A percentile compares a stretch with the other conserved stretches of the same genome.
Evolutionary conservation across 2,113 vertebrate species (phyloP).

Genomic region (Epinephelus fuscoguttatus): DNA sequence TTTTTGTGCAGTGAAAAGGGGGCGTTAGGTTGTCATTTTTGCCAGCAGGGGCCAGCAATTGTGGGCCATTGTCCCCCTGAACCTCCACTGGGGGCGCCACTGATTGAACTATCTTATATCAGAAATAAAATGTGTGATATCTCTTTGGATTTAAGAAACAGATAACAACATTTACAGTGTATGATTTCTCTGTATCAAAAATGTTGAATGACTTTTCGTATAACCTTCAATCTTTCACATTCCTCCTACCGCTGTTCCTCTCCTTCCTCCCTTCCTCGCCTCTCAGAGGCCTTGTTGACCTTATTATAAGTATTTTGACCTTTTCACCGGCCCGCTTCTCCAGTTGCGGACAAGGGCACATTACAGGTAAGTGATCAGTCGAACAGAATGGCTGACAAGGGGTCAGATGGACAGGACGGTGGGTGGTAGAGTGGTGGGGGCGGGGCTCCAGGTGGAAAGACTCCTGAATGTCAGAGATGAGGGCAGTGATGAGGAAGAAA

Average conservation of each 20-base stretch:
- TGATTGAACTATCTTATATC: neutral
- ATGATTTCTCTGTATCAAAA: constrained; percentile 24
- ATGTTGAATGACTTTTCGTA: constrained; percentile 32
- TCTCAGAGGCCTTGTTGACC: constrained; percentile 70
- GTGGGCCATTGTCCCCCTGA: no score
- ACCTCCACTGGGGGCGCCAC: no score
- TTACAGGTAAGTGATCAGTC: constrained; percentile 76
- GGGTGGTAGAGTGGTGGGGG: constrained; percentile 59
- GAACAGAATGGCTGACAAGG: constrained; percentile 80
- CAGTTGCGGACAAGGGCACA: constrained; percentile 72
- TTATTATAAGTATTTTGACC: constrained; percentile 81
- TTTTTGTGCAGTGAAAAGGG: no score
- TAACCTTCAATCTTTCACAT: constrained; percentile 42
- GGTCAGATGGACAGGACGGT: constrained; percentile 74
- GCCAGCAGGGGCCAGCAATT: no score
- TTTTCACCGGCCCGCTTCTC: constrained; percentile 68
- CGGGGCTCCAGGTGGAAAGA: constrained; percentile 36
- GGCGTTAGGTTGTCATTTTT: no score
- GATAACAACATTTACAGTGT: neutral
- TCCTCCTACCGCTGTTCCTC: constrained; percentile 7
- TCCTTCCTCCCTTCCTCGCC: constrained; percentile 24
- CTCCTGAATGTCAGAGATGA: constrained; percentile 73
- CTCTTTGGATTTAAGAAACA: neutral
- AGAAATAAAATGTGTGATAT: neutral
- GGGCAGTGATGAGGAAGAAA: constrained; percentile 51